Conservation (phyloP, 35 echinoderm and acorn worm species). For the Heliocidaris erythrogramma region DNA sequence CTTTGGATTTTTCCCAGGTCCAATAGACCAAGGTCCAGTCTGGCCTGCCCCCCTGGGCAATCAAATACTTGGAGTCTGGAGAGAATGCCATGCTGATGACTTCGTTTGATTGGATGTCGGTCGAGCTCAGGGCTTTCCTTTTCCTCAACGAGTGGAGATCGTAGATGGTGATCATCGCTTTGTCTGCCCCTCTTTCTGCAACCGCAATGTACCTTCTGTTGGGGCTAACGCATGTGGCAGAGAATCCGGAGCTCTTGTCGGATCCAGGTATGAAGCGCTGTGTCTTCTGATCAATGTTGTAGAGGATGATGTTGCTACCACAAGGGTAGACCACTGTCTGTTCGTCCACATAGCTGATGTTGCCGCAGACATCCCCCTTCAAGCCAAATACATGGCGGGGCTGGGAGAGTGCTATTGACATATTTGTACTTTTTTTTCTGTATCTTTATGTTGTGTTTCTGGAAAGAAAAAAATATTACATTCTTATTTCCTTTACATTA, state of each 20-base stretch:
- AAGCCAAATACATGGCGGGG: constrained; percentile 92
- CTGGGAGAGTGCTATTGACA: constrained; percentile 92
- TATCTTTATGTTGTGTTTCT: neutral
- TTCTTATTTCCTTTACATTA: no score
- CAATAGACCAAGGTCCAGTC: constrained; percentile 98
- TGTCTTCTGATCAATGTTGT: constrained; percentile 99
- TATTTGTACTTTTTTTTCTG: constrained; percentile 30
- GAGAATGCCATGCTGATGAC: constrained; percentile 93
- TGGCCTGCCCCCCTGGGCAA: constrained; percentile 92
- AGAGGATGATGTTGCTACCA: constrained; percentile 93
- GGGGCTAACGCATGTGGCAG: constrained; percentile 97
- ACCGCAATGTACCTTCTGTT: constrained; percentile 94
- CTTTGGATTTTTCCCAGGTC: constrained; percentile 99
- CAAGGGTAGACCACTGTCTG: constrained; percentile 97
- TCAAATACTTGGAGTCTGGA: constrained; percentile 97
- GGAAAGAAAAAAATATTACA: neutral
- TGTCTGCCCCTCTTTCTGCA: constrained; percentile 89
- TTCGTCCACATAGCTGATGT: constrained; percentile 97
- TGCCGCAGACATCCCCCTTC: constrained; percentile 92
- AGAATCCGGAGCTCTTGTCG: constrained; percentile 89
- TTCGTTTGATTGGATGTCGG: constrained; percentile 89
- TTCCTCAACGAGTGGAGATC: constrained; percentile 93
- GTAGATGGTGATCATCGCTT: constrained; percentile 95
- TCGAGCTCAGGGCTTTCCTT: constrained; percentile 87
- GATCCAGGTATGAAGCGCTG: constrained; percentile 98